These are phyloP conservation scores for Ophion ellenae DNA, from an alignment of 2,888 invertebrate species.

Conservation along the genomic window DNA sequence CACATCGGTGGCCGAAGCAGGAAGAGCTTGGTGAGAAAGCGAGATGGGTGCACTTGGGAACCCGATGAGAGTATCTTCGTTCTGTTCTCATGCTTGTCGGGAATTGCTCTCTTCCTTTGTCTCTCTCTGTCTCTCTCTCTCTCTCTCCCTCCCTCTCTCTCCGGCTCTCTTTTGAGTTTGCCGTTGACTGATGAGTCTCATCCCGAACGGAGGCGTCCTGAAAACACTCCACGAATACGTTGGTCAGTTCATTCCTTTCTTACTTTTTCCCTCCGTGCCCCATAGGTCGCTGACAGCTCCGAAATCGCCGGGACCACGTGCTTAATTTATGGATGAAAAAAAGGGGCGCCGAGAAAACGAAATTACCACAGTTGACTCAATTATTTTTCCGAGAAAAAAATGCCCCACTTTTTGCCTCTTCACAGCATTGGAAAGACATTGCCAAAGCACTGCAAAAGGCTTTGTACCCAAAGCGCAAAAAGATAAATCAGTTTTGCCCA, in stretches of 20 bases:
- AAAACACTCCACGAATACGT: conserved; percentile 78
- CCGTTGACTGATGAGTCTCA: conserved; percentile 82
- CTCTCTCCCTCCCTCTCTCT: conserved; percentile 65
- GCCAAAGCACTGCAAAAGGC: not conserved
- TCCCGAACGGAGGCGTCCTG: conserved; percentile 78
- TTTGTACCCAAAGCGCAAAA: not conserved
- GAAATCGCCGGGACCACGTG: conserved; percentile 43
- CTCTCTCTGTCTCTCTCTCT: conserved; percentile 42
- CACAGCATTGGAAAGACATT: not conserved
- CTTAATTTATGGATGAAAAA: conserved; percentile 31
- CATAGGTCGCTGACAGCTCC: conserved; percentile 58
- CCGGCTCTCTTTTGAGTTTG: conserved; percentile 60
- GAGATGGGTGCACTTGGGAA: conserved; percentile 62
- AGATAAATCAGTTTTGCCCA: not conserved
- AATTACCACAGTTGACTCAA: not conserved
- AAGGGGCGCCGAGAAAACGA: not conserved
- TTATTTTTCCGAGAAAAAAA: not conserved
- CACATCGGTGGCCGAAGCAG: conserved; percentile 78
- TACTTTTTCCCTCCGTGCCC: conserved; percentile 54
- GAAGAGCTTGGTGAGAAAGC: conserved; percentile 67
- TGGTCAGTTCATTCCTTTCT: conserved; percentile 63
- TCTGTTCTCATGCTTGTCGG: conserved; percentile 46
- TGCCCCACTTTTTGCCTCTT: no score
- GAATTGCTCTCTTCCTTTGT: conserved; percentile 68
- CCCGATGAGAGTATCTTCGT: conserved; percentile 39